Percentiles rank a stretch among this genome's conserved stretches.
Evolutionary conservation across 1,140 invertebrate species (phyloP).

Genomic region (Drosophila quadrilineata): DNA sequence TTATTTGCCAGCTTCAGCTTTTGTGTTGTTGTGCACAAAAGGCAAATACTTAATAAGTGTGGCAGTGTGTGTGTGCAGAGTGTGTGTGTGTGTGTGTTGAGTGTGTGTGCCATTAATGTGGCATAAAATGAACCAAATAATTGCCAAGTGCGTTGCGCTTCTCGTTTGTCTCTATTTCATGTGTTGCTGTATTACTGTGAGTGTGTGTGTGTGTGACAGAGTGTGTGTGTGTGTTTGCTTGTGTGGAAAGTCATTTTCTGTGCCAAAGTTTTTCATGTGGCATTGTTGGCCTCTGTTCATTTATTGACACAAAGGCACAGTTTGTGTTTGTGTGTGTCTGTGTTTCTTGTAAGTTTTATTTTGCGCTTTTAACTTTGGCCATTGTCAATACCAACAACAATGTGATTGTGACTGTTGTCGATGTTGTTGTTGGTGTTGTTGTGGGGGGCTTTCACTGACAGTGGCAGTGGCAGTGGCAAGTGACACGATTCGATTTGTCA

Average conservation of each 20-base stretch:
- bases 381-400: constrained; percentile 54
- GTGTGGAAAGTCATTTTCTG: constrained; percentile 74
- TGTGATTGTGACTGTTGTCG: constrained; percentile 2
- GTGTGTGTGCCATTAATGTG: constrained; percentile 54
- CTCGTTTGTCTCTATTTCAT: neutral
- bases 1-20: constrained; percentile 51
- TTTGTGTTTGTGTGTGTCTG: constrained; percentile 36
- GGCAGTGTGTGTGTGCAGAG: neutral
- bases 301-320: constrained; percentile 76
- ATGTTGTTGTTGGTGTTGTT: neutral
- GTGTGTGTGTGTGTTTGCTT: neutral
- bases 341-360: constrained; percentile 12
- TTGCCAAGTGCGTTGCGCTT: constrained; percentile 68
- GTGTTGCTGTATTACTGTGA: neutral
- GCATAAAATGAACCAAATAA: constrained; percentile 79
- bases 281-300: constrained; percentile 52
- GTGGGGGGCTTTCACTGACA: constrained; percentile 27
- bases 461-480: constrained; percentile 50
- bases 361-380: constrained; percentile 37
- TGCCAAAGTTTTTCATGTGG: constrained; percentile 70
- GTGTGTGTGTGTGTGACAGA: constrained; percentile 5
- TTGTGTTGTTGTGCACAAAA: constrained; percentile 34
- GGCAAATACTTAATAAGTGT: constrained; percentile 14
- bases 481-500: constrained; percentile 65
- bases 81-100: constrained; percentile 6